Base-by-base conservation (phyloP, 2,113 vertebrate species). In the Butastur rufipennis region DNA sequence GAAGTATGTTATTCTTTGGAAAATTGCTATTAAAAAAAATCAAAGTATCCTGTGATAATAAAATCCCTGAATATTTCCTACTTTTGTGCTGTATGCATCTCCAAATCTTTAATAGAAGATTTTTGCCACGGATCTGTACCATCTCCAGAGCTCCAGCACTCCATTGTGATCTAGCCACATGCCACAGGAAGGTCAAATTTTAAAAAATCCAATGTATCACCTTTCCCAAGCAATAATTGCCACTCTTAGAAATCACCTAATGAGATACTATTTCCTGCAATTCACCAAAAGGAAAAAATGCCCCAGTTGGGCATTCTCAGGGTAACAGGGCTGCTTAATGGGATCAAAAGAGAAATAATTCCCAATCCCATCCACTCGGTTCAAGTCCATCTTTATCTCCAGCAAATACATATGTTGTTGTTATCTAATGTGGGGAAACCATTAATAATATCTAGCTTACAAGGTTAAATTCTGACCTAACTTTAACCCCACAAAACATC, bases 311-410 rank as follows among this genome's bases (percentile, higher is more conserved):
- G 32, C 62, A 78, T 42, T 78, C 42, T 81, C 38, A 73, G 55
- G 23, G 38, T 58, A 34, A 70, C 2, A 61, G 13, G 3, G 16
- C 10, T 71, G 62, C 52, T 85, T 87, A 86, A 72, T 19, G 26
- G 56, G 21, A 79, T 63, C n/a, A 83, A 26, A 91, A 81, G 32
- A 47, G 3, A 92, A 90, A 93, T 67, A 12, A 42, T 45, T 53
- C 14, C 34, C 83, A 47, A 73, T 66, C 29, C 17, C 26, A 55
- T 34, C 34, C 13, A n/a, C 7, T 1, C 29, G 0, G 0, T 75
- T 68, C 16, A 71, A 80, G 16, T 67, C 23, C 38, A n/a, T 68
- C 47, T 88, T 36, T 53, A n/a, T 53, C 58, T 72, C 81, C 58
- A 68, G 38, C 32, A 78, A 94, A 68, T 62, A 56, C 19, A 8